A percentile compares a stretch with the other conserved stretches of the same genome.
phyloP scores from a whole-genome alignment of 2,888 invertebrate species.

The Hyposoter dolosus region DNA sequence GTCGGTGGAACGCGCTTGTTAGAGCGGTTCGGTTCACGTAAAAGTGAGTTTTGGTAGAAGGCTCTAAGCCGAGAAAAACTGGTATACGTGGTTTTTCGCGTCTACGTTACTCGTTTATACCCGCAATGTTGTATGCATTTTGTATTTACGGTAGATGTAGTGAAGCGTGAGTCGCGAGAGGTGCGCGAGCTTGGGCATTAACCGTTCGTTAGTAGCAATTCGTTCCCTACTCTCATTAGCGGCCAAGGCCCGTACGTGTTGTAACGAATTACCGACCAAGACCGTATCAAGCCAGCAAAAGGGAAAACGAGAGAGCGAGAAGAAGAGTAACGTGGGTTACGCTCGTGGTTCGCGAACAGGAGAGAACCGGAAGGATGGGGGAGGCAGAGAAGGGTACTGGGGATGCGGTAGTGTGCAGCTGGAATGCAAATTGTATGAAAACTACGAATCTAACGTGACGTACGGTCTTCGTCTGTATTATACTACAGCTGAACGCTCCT shows the following conservation, averaged over 20 bases:
- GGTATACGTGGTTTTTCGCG: slow-evolving; percentile 25
- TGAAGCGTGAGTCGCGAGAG: slow-evolving; percentile 53
- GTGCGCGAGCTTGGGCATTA: slow-evolving; percentile 74
- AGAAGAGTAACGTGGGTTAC: slow-evolving; percentile 12
- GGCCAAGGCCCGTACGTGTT: slow-evolving; percentile 75
- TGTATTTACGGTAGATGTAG: slow-evolving; percentile 45
- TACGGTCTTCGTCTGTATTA: slow-evolving; percentile 56
- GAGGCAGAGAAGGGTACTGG: slow-evolving; percentile 33
- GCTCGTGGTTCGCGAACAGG: slow-evolving; percentile 19
- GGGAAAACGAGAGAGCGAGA: slow-evolving; percentile 21
- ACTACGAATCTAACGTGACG: slow-evolving; percentile 73
- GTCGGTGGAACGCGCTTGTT: background rate
- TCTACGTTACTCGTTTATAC: slow-evolving; percentile 41
- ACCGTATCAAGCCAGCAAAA: slow-evolving; percentile 41
- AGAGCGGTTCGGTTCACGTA: slow-evolving; percentile 22
- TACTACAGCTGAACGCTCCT: slow-evolving; percentile 51
- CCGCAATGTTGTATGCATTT: slow-evolving; percentile 6
- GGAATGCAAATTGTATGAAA: slow-evolving; percentile 80
- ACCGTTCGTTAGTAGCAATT: slow-evolving; percentile 80
- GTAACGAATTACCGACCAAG: slow-evolving; percentile 78
- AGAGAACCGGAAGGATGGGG: slow-evolving; percentile 3
- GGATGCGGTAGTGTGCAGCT: slow-evolving; percentile 71
- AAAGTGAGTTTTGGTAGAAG: slow-evolving; percentile 38
- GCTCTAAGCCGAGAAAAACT: slow-evolving; percentile 40
- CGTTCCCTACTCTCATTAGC: slow-evolving; percentile 80